Evolutionary conservation across 2,113 vertebrate genomes (phyloP), one percentile per base, ranked within the genome.

Genomic region (Colaptes auratus): DNA sequence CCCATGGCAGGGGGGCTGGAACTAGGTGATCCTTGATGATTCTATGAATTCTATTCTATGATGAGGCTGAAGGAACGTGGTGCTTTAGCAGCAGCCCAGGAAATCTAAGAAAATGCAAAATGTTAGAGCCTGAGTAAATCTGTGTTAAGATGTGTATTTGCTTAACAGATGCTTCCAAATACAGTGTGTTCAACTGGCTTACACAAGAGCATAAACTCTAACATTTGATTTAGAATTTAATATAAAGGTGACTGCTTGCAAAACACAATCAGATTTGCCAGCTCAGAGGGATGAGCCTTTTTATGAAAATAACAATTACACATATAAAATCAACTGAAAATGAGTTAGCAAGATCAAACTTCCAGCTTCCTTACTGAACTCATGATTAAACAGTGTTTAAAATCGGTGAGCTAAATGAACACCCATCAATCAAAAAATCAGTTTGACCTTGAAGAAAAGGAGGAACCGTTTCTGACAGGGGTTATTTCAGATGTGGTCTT

Each of bases 241-340:
- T 90, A 88, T 61, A 82, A 90, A 90, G 53, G 77, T 9, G 2
- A 75, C 25, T 14, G 80, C 86, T 71, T 90, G 70, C 31, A n/a
- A 90, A 88, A 90, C 77, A 67, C 64, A 72, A 87, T 59, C 63
- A 78, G 73, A 81, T 95, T 84, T 75, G 48, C 36, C 73, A 86
- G 7, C 65, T 53, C 83, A 52, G 42, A 58, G 80, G 83, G 93
- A 90, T 23, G 14, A 89, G 84, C 18, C 48, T 87, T 92, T 87
- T 92, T 61, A 95, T 87, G 91, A 92, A 93, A 58, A 53, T 46
- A 94, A 88, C 87, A 89, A 77, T 80, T 71, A 75, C 44, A 53
- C 36, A 30, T 60, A 83, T 7, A 42, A 86, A 92, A 93, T 61
- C 80, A 94, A 33, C 69, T 81, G 65, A 81, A 95, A 94, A 86